These are phyloP conservation scores for Meles meles DNA, from an alignment of 2,113 vertebrate species.

Conservation along the genomic window DNA sequence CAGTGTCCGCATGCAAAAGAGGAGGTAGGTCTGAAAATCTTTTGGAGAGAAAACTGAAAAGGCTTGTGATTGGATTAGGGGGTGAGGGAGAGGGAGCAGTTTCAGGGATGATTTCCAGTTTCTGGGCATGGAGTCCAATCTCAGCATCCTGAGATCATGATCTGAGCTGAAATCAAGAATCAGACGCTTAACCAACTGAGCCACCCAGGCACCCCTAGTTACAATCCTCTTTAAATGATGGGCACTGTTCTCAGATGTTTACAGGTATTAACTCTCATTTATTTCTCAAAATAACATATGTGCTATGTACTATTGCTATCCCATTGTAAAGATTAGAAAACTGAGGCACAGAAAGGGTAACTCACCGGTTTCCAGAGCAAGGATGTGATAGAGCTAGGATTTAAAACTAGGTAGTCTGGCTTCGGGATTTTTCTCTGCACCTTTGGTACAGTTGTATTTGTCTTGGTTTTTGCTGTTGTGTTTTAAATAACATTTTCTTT, in stretches of 20 bases:
- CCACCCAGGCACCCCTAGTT: background rate
- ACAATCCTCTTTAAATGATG: background rate
- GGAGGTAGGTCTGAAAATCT: background rate
- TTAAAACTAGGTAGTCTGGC: background rate
- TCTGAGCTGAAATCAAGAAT: no score
- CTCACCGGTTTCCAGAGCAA: background rate
- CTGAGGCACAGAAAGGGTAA: background rate
- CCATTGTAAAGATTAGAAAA: background rate
- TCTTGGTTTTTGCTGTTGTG: background rate
- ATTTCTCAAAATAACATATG: background rate
- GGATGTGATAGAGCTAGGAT: background rate
- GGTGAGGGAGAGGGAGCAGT: background rate
- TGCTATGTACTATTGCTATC: background rate
- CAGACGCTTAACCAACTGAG: background rate
- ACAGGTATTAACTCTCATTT: background rate
- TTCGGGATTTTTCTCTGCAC: background rate
- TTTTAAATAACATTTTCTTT: background rate
- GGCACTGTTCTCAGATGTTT: background rate
- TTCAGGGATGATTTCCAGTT: background rate
- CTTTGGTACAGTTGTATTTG: background rate
- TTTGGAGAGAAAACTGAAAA: background rate
- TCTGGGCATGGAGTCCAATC: background rate
- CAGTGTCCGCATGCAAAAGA: background rate
- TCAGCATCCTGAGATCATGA: background rate
- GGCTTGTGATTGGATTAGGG: background rate